These are phyloP conservation scores for Meriones psammophilus DNA, from an alignment of 2,797 vertebrate genomes.

Conservation along the genomic window DNA sequence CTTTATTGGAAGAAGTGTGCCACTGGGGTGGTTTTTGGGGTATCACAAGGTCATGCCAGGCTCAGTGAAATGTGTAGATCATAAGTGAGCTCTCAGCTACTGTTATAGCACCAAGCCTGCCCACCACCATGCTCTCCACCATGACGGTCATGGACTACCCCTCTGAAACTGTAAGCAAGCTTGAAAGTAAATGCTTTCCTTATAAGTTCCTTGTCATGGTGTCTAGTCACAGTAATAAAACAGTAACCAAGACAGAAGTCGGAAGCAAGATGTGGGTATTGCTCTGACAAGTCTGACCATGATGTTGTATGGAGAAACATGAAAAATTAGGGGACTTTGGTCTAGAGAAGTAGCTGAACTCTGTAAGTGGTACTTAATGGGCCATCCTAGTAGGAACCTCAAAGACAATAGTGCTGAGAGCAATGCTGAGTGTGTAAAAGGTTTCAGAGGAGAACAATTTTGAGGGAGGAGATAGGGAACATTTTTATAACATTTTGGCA, in stretches of 20 bases:
- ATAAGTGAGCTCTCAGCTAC: background rate
- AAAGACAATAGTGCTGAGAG: too few species aligned
- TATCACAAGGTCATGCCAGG: background rate
- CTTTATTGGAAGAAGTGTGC: background rate
- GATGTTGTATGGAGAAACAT: background rate
- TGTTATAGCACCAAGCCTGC: fast-evolving
- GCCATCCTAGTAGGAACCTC: too few species aligned
- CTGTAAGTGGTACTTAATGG: background rate
- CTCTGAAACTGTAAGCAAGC: too few species aligned
- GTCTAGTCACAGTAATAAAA: background rate
- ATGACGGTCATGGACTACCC: background rate
- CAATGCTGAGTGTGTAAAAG: background rate
- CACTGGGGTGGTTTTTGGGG: too few species aligned
- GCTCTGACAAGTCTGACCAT: background rate
- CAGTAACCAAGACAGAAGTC: too few species aligned
- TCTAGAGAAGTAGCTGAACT: background rate
- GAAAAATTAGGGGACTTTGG: background rate
- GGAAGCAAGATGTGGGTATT: background rate
- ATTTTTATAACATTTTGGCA: background rate
- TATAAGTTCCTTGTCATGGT: background rate
- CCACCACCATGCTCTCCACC: too few species aligned
- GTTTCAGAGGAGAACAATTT: background rate
- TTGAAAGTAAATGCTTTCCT: background rate
- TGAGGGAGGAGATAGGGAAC: too few species aligned
- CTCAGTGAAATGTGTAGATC: background rate